Evolutionary conservation across 2,113 vertebrate species (phyloP).

Genomic region (Catharus bicknelli): DNA sequence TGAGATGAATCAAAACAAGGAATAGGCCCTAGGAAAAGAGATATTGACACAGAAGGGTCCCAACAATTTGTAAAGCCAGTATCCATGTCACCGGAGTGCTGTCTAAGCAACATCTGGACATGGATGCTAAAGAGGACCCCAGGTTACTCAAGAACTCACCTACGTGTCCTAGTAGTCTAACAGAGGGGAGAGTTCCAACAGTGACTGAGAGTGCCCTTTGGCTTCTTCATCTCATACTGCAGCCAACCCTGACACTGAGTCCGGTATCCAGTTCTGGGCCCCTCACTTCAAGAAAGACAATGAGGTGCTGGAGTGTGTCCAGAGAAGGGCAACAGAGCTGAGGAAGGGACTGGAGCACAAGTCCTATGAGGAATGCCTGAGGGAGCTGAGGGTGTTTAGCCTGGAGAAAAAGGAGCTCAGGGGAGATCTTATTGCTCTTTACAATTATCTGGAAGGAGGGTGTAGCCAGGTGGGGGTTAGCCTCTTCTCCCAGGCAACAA

Average conservation of each 20-base stretch:
- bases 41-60: neutral
- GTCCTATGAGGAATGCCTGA: rapidly evolving
- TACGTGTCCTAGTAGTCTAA: neutral
- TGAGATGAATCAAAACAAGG: neutral
- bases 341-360: neutral
- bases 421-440: neutral
- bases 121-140: neutral
- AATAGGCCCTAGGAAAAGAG: neutral
- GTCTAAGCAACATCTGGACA: neutral
- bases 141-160: neutral
- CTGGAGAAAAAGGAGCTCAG: neutral
- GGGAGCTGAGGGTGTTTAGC: neutral
- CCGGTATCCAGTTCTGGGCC: neutral
- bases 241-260: neutral
- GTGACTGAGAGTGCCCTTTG: neutral
- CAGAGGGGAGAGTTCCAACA: neutral
- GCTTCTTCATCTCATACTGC: neutral
- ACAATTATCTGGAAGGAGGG: neutral
- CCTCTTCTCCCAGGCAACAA: neutral
- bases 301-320: neutral
- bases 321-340: neutral
- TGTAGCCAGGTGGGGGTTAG: rapidly evolving
- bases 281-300: neutral
- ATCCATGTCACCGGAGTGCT: neutral
- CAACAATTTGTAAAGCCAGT: neutral